Evolutionary conservation across 1,140 invertebrate genomes (phyloP), one percentile per base, ranked within the genome.

Genomic region (Halesus radiatus): DNA sequence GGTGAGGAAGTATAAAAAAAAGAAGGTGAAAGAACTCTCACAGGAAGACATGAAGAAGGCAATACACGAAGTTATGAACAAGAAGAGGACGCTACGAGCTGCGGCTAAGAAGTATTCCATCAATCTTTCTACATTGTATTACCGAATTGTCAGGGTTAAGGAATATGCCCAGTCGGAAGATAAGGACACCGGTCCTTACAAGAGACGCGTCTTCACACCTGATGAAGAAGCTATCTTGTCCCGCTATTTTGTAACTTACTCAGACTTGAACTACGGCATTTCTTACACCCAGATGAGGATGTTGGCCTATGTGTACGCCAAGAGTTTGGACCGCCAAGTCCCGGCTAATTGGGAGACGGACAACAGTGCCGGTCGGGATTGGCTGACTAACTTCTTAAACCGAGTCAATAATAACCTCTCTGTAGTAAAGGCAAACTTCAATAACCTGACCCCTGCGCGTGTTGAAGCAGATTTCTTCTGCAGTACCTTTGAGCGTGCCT

Each of bases 1-100:
- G 53, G 70, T 73, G 45, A 52, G 45, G 22, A 52, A 18, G 22
- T 73, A 56, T 29, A 73, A 73, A 53, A 73, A 73, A 22, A 73
- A 73, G 10, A 23, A 45, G 53, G 18, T 50, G 18, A 20, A 18
- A 50, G 70, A 73, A 52, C 16, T n/a, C 26, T 18, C 22, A 22
- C n/a, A 73, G 20, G 22, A 73, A 50, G 15, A 22, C 15, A 20
- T 73, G 22, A 66, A 66, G 62, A 32, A 66, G n/a, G 62, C 62
- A 22, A 7, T 66, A 26, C n/a, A 32, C 10, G 70, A 56, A 56
- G 37, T 73, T 23, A 23, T 26, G 7, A 29, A 26, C 6, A 23
- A 23, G 22, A 45, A 73, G n/a, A 56, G 8, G 18, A 23, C 29
- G 50, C 70, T 26, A 18, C 52, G 52, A 10, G 15, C 53, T 20